Base-by-base conservation (phyloP, 2,113 vertebrate species). In the Axis porcinus region DNA sequence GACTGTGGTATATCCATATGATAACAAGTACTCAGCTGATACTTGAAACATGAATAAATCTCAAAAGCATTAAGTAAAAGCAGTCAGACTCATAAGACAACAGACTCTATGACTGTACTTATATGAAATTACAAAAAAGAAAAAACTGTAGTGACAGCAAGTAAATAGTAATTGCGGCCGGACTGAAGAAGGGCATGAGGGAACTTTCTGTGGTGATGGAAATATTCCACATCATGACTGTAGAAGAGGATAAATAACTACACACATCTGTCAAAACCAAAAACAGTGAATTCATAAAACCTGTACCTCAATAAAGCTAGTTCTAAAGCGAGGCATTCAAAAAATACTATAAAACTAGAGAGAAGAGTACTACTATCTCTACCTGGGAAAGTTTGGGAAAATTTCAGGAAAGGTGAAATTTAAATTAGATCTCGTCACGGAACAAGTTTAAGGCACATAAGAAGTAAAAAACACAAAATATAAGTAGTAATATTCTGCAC, bases 11-110 rank as follows among this genome's bases (percentile, higher is more conserved):
- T 10, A 87, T n/a, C 30, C 70, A 79, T 27, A 62, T 5, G 88
- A 11, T 45, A 50, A 74, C 78, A 79, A 95, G 36, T 28, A 67
- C 8, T 85, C 78, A 62, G 93, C 1, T 86, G 54, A 81, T 55
- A 74, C 52, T 60, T 1, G 1, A 97, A 81, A 64, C 27, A 78
- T 17, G 12, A 47, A 10, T 30, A 52, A 62, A 88, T 89, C 47
- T 91, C 47, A 93, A 67, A 91, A 92, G 33, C 27, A 92, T n/a
- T 67, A 89, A 81, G 23, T 67, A 79, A 76, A 67, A 87, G 57
- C 57, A 83, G 57, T 89, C 36, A 97, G 54, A 92, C 14, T 89
- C 36, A 62, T 92, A 95, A 94, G 82, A 90, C n/a, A 85, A 55
- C 19, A 85, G 13, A 94, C 43, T 64, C 6, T 88, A 19, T 87